Base-by-base conservation (phyloP, 64 coral and sea anemone species). In the Montipora capricornis region DNA sequence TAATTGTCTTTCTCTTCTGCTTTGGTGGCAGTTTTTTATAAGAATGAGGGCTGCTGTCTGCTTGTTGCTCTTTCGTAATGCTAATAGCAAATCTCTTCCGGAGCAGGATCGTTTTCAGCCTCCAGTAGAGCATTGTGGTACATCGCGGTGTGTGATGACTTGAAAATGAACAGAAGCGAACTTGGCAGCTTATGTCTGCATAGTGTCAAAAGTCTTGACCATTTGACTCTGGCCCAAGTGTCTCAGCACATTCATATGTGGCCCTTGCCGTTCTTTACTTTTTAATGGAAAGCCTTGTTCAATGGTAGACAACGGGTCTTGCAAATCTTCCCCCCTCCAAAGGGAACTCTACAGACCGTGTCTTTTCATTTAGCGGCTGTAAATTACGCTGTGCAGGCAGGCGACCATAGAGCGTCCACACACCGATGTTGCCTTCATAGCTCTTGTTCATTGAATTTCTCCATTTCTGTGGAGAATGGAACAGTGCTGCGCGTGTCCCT, bases 141-240 rank as follows among this genome's bases (percentile, higher is more conserved):
- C 45, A 86, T 19, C n/a, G 8, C 20, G 10, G 68, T 71, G 16
- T 68, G 62, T 46, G 82, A 67, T 73, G 82, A 49, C 10, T 86
- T 86, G 82, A 86, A 64, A 86, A 70, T 71, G 47, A 86, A 49
- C 82, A 86, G 82, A 50, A 45, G 8, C 14, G 9, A 4, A 64
- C 13, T 47, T 86, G 19, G 44, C 24, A 44, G 37, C 22, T 45
- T 49, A 17, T 50, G n/a, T 86, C 82, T 86, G 82, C 82, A 71
- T 24, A 71, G 82, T 73, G 46, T 86, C 82, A 86, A 73, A 84
- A 47, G 37, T 20, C 19, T 47, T 22, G 82, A 14, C 66, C 82
- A 86, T 47, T 47, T 68, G 8, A 47, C 68, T 19, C 19, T 60
- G 59, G 82, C n/a, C 62, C 44, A 7, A 47, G 13, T 64, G 4